Evolutionary conservation across 2,113 vertebrate species (phyloP), one percentile per base, ranked within the genome.

Genomic region (Phasianus colchicus): DNA sequence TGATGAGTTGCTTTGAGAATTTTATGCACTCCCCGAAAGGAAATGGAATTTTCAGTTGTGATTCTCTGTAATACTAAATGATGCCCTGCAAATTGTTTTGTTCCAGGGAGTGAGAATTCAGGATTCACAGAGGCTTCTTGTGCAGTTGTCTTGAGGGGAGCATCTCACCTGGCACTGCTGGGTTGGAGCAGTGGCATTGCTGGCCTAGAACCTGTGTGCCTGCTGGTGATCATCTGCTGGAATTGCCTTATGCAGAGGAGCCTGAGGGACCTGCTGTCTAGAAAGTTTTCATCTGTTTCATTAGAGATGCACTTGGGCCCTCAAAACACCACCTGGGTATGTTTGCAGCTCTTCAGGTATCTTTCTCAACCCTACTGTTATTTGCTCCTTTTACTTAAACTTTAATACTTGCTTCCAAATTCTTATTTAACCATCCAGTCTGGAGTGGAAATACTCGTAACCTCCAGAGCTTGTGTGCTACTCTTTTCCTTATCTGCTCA

Each of bases 111-210:
- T 6, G 47, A 81, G 67, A 61, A n/a, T 45, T 80, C 5, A 1
- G n/a, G 15, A 25, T 18, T 11, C 54, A 1, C 32, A 11, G 67
- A 47, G 52, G 25, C 25, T 80, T 29, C 34, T 32, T 4, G 1
- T 5, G 3, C 57, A 66, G 3, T 40, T 64, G 32, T 38, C 24
- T 30, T 2, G 1, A 36, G n/a, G 54, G 50, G 15, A 73, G 11
- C 30, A 22, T 55, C 64, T n/a, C 17, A 6, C 13, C 6, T 32
- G 38, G 36, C 6, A 57, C 64, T 70, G 8, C 38, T 69, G 13
- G 2, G 32, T 7, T 0, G 0, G 21, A 61, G 5, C 71, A n/a
- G 64, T 36, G 70, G 8, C 13, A 5, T 4, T 69, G n/a, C 27
- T 30, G 5, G 2, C 18, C 34, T 71, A 40, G 42, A 13, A 34